phyloP scores from a whole-genome alignment of 2,113 vertebrate genomes.

The Cervus canadensis region DNA sequence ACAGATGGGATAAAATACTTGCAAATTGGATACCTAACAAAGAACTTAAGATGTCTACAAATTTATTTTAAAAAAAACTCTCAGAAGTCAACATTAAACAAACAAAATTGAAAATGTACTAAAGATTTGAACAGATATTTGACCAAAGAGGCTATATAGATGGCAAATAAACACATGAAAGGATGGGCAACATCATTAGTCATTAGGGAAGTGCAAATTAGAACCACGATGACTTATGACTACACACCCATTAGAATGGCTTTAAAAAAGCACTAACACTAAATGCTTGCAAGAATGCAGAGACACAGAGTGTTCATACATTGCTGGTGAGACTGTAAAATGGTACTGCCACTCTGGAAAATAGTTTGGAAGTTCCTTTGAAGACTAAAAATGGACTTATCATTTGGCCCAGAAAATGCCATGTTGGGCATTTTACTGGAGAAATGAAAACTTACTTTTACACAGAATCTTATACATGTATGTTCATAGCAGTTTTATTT shows the following conservation, averaged over 20 bases:
- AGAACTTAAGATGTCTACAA: not conserved
- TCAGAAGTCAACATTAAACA: not conserved
- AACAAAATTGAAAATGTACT: not conserved
- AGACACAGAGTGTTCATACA: not conserved
- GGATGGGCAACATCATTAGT: not conserved
- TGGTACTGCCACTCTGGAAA: not conserved
- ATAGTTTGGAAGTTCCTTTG: not conserved
- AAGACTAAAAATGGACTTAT: not conserved
- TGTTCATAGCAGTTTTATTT: not conserved
- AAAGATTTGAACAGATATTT: not conserved
- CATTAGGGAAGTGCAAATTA: not conserved
- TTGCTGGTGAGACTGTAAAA: not conserved
- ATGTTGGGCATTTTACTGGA: not conserved
- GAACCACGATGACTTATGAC: not conserved
- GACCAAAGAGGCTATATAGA: not conserved
- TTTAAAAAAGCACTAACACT: not conserved
- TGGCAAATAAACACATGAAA: not conserved
- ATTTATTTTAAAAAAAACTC: not conserved
- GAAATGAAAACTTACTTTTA: not conserved
- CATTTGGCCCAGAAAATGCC: not conserved
- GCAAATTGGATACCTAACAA: not conserved
- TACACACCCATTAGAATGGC: not conserved
- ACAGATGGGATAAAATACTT: not conserved
- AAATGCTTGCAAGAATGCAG: not conserved
- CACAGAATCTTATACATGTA: not conserved